Conservation (phyloP, 2,888 invertebrate species). For the Listrodromus nycthemerus region DNA sequence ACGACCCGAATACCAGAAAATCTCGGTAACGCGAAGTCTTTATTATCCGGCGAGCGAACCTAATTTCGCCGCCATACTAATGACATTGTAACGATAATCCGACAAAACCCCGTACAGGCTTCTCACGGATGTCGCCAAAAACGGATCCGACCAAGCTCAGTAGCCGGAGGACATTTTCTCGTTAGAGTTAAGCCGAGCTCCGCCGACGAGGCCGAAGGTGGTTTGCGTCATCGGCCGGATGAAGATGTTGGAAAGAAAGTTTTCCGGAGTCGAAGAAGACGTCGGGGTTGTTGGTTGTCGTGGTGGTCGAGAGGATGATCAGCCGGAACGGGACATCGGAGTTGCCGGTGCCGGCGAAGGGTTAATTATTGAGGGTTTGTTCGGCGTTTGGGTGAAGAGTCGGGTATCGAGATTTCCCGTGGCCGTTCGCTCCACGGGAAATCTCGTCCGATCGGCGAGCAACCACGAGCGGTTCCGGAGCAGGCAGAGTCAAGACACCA, state of each 20-base stretch:
- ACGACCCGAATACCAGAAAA: slow-evolving; percentile 52
- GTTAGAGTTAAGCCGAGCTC: slow-evolving; percentile 33
- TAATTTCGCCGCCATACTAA: slow-evolving; percentile 69
- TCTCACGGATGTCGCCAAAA: slow-evolving; percentile 38
- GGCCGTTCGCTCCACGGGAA: slow-evolving; percentile 40
- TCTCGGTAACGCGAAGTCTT: slow-evolving; percentile 53
- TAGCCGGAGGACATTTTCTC: slow-evolving; percentile 41
- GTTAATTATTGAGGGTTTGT: slow-evolving; percentile 61
- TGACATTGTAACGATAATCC: slow-evolving; percentile 72
- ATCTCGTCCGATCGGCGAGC: slow-evolving; percentile 44
- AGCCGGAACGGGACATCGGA: slow-evolving; percentile 29
- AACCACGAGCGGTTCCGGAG: slow-evolving; percentile 3
- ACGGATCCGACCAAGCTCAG: slow-evolving; percentile 27
- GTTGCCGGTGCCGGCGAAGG: slow-evolving; percentile 54
- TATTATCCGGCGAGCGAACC: slow-evolving; percentile 58
- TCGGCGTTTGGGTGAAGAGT: slow-evolving; percentile 19
- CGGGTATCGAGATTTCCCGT: no score
- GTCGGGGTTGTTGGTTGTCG: slow-evolving; percentile 18
- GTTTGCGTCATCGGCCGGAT: background rate
- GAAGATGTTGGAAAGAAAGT: slow-evolving; percentile 7
- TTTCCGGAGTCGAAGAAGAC: background rate
- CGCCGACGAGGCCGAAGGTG: background rate
- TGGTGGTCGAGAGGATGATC: slow-evolving; percentile 33
- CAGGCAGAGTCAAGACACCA: background rate
- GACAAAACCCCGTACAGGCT: slow-evolving; percentile 1